Conservation (phyloP, 2,888 invertebrate species). For the Ryuthela nishihirai region DNA sequence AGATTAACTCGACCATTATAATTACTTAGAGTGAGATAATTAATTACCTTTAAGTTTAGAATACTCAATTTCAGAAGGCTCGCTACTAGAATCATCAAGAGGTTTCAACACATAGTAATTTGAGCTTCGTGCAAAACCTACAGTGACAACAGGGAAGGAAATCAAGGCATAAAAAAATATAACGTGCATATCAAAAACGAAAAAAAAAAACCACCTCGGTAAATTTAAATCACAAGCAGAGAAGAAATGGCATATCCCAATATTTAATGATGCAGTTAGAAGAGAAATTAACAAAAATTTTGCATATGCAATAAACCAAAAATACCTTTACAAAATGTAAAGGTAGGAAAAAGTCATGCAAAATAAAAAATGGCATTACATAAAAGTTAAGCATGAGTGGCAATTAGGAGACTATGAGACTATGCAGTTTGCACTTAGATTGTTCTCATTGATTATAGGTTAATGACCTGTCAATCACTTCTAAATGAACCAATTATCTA, state of each 20-base stretch:
- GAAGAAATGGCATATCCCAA: not conserved
- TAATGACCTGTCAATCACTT: no score
- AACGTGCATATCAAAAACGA: slow-evolving; percentile 11
- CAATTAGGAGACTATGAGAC: no score
- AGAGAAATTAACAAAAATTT: not conserved
- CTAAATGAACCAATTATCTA: no score
- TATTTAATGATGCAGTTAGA: not conserved
- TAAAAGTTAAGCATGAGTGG: no score
- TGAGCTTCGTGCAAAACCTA: slow-evolving; percentile 12
- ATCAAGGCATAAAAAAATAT: slow-evolving; percentile 12
- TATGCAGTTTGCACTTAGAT: no score
- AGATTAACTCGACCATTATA: no score
- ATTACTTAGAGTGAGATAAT: no score
- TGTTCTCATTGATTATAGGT: no score
- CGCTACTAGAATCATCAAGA: slow-evolving; percentile 20
- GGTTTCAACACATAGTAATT: slow-evolving; percentile 17
- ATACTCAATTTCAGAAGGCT: slow-evolving; percentile 30
- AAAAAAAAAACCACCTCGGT: not conserved
- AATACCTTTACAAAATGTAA: no score
- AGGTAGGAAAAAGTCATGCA: no score
- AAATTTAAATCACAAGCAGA: not conserved
- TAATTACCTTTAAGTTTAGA: slow-evolving; percentile 25
- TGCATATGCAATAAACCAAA: not conserved
- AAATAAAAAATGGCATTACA: no score
- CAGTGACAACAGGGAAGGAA: slow-evolving; percentile 27